Conservation (phyloP, 2,797 vertebrate species). For the Sebastes oblongus region DNA sequence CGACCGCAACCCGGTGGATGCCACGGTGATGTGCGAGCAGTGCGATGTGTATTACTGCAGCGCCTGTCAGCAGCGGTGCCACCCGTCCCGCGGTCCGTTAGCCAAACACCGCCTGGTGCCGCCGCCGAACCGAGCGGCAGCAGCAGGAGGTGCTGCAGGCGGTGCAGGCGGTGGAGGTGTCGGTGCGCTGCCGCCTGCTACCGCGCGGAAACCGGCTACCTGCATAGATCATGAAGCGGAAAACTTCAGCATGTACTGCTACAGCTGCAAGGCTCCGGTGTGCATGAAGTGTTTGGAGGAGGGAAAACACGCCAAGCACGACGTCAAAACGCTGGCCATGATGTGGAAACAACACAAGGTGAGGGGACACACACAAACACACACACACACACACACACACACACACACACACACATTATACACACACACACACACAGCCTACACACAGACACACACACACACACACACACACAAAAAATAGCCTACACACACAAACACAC, state of each 20-base stretch:
- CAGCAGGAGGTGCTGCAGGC: constrained; percentile 47
- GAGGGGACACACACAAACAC: constrained; percentile 36
- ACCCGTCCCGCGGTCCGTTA: constrained; percentile 94
- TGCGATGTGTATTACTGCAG: constrained; percentile 94
- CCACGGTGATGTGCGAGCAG: constrained; percentile 94
- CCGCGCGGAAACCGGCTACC: constrained; percentile 85
- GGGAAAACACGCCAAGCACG: constrained; percentile 90
- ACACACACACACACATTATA: too few relatives aligned
- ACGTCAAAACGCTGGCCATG: constrained; percentile 89
- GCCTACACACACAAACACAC: too few relatives aligned
- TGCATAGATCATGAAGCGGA: constrained; percentile 94
- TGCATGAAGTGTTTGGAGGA: constrained; percentile 93
- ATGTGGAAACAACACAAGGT: constrained; percentile 99
- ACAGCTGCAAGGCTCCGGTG: constrained; percentile 89
- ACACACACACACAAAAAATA: too few relatives aligned
- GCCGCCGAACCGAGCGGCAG: constrained; percentile 71
- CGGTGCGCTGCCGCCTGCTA: constrained; percentile 63
- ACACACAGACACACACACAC: neutral
- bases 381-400: too few relatives aligned
- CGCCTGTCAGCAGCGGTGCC: constrained; percentile 94
- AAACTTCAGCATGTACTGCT: constrained; percentile 94
- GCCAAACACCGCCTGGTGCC: constrained; percentile 91
- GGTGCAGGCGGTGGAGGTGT: constrained; percentile 18
- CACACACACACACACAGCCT: too few relatives aligned
- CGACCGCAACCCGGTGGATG: constrained; percentile 92